A percentile compares a stretch with the other conserved stretches of the same genome.
Conservation (phyloP, 2,797 vertebrate species). For the Melanotaenia trifasciata region DNA sequence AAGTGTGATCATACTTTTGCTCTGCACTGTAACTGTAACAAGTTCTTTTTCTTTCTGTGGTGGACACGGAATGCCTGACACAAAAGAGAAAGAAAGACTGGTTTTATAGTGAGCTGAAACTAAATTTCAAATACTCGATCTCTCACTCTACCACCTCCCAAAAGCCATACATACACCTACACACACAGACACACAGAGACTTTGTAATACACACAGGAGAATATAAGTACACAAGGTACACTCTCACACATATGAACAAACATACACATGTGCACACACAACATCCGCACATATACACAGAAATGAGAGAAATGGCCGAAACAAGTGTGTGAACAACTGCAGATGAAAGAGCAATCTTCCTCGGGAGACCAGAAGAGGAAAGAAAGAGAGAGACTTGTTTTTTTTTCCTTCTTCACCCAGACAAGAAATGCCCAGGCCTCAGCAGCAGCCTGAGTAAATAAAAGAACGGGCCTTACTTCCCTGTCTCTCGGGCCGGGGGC, state of each 20-base stretch:
- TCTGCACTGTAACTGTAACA: not conserved
- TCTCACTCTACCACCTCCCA: not conserved
- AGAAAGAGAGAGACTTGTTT: slow-evolving; percentile 78
- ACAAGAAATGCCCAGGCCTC: slow-evolving; percentile 97
- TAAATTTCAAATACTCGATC: slow-evolving; percentile 8
- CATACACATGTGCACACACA: slow-evolving; percentile 53
- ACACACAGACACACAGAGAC: slow-evolving; percentile 1
- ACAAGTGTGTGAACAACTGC: slow-evolving; percentile 97
- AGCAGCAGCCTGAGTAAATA: slow-evolving; percentile 99
- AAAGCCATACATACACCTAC: slow-evolving; percentile 8
- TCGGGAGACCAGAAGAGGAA: slow-evolving; percentile 79
- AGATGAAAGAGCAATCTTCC: slow-evolving; percentile 89
- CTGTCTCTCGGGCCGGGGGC: slow-evolving; percentile 93
- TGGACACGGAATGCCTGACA: not conserved
- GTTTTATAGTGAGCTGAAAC: slow-evolving; percentile 12
- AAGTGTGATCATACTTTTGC: not conserved
- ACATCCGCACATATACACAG: slow-evolving; percentile 56
- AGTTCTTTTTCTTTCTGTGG: slow-evolving; percentile 6
- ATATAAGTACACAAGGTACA: slow-evolving; percentile 10
- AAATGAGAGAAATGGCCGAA: slow-evolving; percentile 85
- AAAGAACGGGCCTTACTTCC: slow-evolving; percentile 96
- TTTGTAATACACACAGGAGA: slow-evolving; percentile 19
- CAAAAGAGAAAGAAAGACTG: slow-evolving; percentile 7
- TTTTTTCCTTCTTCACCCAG: slow-evolving; percentile 90
- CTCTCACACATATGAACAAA: slow-evolving; percentile 39